Evolutionary conservation across 2,113 vertebrate genomes (phyloP).

Genomic region (Eleginops maclovinus): DNA sequence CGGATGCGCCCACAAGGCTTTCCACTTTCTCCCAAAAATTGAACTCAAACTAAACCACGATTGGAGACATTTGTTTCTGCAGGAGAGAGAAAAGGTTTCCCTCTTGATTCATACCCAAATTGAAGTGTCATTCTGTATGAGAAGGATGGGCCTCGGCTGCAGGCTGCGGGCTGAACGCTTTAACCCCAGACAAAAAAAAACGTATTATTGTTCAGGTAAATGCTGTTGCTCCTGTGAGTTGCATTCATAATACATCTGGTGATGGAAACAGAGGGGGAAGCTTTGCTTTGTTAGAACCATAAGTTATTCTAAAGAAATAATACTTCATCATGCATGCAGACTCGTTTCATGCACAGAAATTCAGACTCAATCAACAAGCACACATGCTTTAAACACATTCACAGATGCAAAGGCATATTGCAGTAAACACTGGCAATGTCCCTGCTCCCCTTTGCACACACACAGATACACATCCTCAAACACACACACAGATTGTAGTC

Average conservation of each 20-base stretch:
- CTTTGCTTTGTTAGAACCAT: constrained; percentile 31
- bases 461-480: constrained; percentile 1
- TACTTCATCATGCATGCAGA: neutral
- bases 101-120: constrained; percentile 56
- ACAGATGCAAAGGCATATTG: constrained; percentile 10
- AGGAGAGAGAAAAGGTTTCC: constrained; percentile 58
- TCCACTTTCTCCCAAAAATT: constrained; percentile 61
- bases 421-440: constrained; percentile 14
- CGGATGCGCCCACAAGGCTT: constrained; percentile 44
- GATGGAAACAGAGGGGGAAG: constrained; percentile 23
- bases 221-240: constrained; percentile 21
- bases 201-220: constrained; percentile 58
- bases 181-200: constrained; percentile 56
- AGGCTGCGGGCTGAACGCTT: constrained; percentile 47
- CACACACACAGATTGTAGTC: constrained; percentile 38
- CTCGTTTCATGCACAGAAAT: neutral
- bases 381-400: constrained; percentile 1
- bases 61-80: constrained; percentile 54
- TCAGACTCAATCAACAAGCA: neutral
- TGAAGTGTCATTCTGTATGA: constrained; percentile 65
- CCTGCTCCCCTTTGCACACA: constrained; percentile 1
- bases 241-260: constrained; percentile 53
- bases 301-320: neutral
- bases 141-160: constrained; percentile 32
- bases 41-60: constrained; percentile 59